Evolutionary conservation across 2,113 vertebrate genomes (phyloP), one percentile per base, ranked within the genome.

Genomic region (Pachypanchax playfairii): DNA sequence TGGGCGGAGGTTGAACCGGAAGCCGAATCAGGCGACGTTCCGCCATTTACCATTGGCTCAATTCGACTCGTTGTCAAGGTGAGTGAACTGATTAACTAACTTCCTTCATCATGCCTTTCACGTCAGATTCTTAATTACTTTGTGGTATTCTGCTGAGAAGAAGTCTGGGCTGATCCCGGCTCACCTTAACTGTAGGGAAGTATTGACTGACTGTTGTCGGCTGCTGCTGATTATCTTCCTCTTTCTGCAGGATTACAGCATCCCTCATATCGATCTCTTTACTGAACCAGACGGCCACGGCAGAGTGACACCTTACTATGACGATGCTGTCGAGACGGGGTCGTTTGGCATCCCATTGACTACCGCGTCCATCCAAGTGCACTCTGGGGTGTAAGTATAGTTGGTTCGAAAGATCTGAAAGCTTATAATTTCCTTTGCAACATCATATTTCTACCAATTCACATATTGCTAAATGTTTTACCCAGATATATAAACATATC

Each of bases 311-410:
- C 91, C 94, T 42, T 96, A 93, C 90, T 92, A 93, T 42, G 94
- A 96, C 31, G 94, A 95, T 42, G 85, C 89, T 0, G 89, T 95
- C 67, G 95, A 98, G 72, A 91, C 91, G 0, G 92, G 93, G 15
- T 87, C 92, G 2, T 96, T 93, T 6, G 93, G 95, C 54, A 75
- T 93, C 29, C 91, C 92, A 24, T 91, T 93, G 75, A 95, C 81
- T 81, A 97, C 95, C 0, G 93, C 91, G 65, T 98, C 96, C 42
- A 94, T 98, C 65, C 94, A 93, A 92, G 94, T 98, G 25, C 93
- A 94, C 59, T 94, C 94, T 79, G 96, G 96, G 73, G 91, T 84
- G 96, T 98, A 90, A 97, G 91, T 89, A 24, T 25, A 17, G 26
- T 20, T 24, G 0, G 26, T 14, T 21, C n/a, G 11, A 14, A 5